These are phyloP conservation scores for Cygnus olor DNA, from an alignment of 2,797 vertebrate species.

Conservation along the genomic window DNA sequence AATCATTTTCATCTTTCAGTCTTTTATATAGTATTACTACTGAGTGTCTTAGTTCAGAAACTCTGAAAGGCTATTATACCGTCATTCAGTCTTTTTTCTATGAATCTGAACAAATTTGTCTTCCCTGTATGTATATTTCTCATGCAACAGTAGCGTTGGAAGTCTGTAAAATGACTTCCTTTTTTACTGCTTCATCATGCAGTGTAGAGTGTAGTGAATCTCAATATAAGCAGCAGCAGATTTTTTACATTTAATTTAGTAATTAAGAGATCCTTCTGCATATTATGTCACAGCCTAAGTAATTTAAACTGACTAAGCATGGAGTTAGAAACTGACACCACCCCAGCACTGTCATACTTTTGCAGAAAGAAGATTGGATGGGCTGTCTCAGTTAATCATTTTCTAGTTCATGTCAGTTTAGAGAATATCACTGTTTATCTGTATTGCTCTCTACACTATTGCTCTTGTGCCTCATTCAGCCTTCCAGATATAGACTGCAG, in stretches of 20 bases:
- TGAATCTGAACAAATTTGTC: neutral
- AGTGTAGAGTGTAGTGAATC: neutral
- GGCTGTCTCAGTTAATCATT: constrained; percentile 54
- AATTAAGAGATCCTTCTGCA: constrained; percentile 15
- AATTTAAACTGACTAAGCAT: constrained; percentile 51
- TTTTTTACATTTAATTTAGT: constrained; percentile 14
- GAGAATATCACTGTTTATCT: neutral
- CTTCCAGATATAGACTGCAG: neutral
- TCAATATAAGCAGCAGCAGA: neutral
- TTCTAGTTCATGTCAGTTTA: constrained; percentile 42
- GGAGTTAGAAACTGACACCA: constrained; percentile 51
- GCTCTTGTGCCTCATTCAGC: neutral
- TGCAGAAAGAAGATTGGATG: constrained; percentile 60
- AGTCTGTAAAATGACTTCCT: neutral
- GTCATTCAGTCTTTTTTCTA: neutral
- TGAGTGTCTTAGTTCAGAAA: neutral
- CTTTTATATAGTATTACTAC: neutral
- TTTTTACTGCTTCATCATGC: neutral
- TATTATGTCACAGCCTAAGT: constrained; percentile 29
- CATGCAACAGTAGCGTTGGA: neutral
- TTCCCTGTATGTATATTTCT: neutral
- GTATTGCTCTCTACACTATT: neutral
- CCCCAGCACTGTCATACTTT: constrained; percentile 65
- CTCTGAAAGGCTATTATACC: neutral
- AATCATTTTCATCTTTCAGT: neutral